Evolutionary conservation across 2,888 invertebrate species (phyloP).

Genomic region (Apotomis turbidana): DNA sequence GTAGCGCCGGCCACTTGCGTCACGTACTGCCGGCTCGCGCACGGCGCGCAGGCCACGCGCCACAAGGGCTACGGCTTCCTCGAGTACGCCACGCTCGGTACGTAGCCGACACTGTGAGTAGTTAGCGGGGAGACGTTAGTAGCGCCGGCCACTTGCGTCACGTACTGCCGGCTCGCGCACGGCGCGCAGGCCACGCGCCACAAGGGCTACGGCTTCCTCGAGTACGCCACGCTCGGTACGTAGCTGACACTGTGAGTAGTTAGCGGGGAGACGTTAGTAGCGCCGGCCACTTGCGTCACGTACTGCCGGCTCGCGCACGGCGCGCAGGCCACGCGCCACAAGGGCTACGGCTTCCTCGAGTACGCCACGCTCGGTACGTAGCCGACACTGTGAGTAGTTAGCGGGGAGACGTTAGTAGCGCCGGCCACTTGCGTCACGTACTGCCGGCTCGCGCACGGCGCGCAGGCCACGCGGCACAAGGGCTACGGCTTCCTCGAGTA

Average conservation of each 20-base stretch:
- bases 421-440: not conserved
- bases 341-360: conserved; percentile 1
- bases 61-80: conserved; percentile 1
- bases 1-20: not conserved
- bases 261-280: too few relatives aligned
- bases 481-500: conserved; percentile 1
- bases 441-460: not conserved
- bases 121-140: too few relatives aligned
- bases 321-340: not conserved
- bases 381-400: too few relatives aligned
- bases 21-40: not conserved
- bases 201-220: conserved; percentile 1
- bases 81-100: not conserved
- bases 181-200: not conserved
- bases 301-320: not conserved
- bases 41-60: not conserved
- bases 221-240: not conserved
- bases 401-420: too few relatives aligned
- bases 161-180: not conserved
- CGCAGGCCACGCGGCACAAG: not conserved
- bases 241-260: not conserved
- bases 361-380: not conserved
- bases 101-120: not conserved
- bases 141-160: not conserved
- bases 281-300: not conserved